Evolutionary conservation across 2,888 invertebrate genomes (phyloP).

Genomic region (Drosophila pegasa): DNA sequence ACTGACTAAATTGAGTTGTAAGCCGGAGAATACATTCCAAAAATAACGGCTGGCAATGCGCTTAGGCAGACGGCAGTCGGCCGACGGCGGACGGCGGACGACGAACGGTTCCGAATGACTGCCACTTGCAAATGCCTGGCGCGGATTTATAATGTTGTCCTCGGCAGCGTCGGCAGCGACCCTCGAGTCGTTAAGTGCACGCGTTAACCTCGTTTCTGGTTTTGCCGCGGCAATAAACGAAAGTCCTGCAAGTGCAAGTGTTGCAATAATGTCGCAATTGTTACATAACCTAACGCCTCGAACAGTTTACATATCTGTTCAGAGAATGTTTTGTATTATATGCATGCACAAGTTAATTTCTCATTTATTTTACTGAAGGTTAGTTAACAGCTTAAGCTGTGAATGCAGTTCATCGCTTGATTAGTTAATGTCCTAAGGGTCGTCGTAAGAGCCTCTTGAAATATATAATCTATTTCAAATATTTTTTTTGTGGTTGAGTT

Average conservation of each 20-base stretch:
- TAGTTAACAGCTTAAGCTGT: too few species aligned
- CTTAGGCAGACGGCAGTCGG: constrained; percentile 34
- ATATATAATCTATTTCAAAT: too few species aligned
- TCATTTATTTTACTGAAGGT: too few species aligned
- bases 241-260: constrained; percentile 45
- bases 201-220: constrained; percentile 74
- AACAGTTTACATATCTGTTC: constrained; percentile 33
- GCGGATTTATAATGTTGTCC: constrained; percentile 78
- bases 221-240: constrained; percentile 59
- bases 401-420: too few species aligned
- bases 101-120: constrained; percentile 55
- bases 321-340: background rate
- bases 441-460: too few species aligned
- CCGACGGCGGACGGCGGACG: constrained; percentile 22
- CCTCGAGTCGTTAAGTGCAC: constrained; percentile 75
- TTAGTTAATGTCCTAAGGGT: too few species aligned
- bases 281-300: constrained; percentile 50
- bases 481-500: too few species aligned
- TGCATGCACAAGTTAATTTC: too few species aligned
- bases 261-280: constrained; percentile 44
- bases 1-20: constrained; percentile 74
- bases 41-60: constrained; percentile 53
- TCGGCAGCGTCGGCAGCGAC: constrained; percentile 50
- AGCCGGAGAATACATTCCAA: constrained; percentile 37
- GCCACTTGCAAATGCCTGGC: constrained; percentile 79